Percentiles rank a stretch among this genome's conserved stretches.
phyloP scores from a whole-genome alignment of 2,888 invertebrate genomes.

The Drosophila tanythrix region DNA sequence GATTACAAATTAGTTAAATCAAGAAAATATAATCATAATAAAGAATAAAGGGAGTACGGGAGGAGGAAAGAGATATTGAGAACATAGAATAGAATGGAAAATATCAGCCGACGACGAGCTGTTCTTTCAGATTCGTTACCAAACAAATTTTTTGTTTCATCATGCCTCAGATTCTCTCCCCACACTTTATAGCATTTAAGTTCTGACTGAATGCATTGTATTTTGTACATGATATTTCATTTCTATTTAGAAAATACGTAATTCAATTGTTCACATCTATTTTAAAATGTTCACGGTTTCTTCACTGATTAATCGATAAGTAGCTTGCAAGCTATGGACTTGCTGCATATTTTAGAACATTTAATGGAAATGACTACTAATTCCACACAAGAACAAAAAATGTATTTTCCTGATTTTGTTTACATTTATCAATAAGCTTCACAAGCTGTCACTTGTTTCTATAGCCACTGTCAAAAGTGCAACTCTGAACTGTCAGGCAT shows the following conservation, averaged over 20 bases:
- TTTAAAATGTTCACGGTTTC: neutral
- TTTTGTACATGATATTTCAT: neutral
- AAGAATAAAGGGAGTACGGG: neutral
- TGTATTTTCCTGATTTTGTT: neutral
- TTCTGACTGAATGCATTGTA: neutral
- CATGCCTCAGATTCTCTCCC: neutral
- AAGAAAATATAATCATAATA: neutral
- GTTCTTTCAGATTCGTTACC: neutral
- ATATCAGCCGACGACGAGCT: neutral
- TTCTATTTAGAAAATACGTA: neutral
- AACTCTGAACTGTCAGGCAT: neutral
- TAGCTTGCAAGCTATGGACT: neutral
- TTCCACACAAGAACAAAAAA: neutral
- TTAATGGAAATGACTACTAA: neutral
- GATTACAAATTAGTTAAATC: neutral
- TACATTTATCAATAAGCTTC: neutral
- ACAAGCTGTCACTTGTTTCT: neutral
- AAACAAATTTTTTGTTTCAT: neutral
- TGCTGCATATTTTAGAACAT: neutral
- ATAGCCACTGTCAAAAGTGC: constrained; percentile 1
- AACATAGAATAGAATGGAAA: neutral
- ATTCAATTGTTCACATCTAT: neutral
- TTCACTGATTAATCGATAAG: neutral
- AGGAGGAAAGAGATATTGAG: neutral
- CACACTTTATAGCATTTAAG: neutral